Base-by-base conservation (phyloP, 1,140 invertebrate species). In the Gonatopus flavifemur region DNA sequence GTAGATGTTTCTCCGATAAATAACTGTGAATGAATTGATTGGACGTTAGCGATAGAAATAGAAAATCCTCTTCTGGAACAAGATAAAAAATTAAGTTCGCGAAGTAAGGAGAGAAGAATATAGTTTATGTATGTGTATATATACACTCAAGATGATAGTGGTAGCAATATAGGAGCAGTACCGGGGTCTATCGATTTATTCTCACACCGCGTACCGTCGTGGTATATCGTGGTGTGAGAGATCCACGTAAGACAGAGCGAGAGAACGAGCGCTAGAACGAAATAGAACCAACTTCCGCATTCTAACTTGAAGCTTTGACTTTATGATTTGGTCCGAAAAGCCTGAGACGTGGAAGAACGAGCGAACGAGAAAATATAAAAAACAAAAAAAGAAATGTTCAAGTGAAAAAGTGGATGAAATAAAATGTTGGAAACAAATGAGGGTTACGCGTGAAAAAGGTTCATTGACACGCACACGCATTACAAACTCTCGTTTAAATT, bases 161-260 rank as follows among this genome's bases (percentile, higher is more conserved):
- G 51, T n/a, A n/a, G n/a, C n/a, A n/a, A n/a, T n/a, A n/a, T n/a
- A n/a, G n/a, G n/a, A n/a, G n/a, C n/a, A n/a, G n/a, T n/a, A n/a
- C n/a, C 41, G 43, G 52, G 55, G 53, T 56, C 55, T 66, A 66
- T 66, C 63, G 63, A 66, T 66, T 66, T 66, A 53, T 54, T 63
- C 63, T 58, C 55, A 39, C 57, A 52, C 32, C 35, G 47, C 32
- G 35, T n/a, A n/a, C 16, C 16, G 35, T 15, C 61, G 51, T 51
- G 56, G 56, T 64, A 51, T 50, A 57, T n/a, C 49, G 52, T 49
- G 46, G 38, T 21, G 37, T 20, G 25, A 12, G 22, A n/a, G n/a
- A n/a, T n/a, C n/a, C n/a, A 20, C 9, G 40, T 22, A 33, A 45
- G 39, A 18, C 24, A 38, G 53, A 46, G 15, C 3, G n/a, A 31